phyloP scores from a whole-genome alignment of 1,140 invertebrate species.

The Drosophila elegans region DNA sequence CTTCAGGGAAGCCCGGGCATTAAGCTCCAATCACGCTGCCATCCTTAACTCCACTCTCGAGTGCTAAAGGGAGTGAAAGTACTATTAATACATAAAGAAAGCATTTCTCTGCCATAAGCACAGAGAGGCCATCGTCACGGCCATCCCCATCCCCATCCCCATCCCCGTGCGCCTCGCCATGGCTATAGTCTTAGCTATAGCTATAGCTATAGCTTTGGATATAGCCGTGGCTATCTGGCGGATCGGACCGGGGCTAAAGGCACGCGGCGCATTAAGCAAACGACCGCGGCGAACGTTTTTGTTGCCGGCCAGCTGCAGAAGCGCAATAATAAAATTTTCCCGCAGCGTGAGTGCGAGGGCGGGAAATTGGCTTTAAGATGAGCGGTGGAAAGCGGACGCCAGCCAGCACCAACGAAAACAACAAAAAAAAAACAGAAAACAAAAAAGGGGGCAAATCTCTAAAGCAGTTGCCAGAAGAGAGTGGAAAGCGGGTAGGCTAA shows the following conservation, averaged over 20 bases:
- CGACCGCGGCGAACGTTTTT: slow-evolving; percentile 65
- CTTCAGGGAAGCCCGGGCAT: slow-evolving; percentile 1
- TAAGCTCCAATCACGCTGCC: slow-evolving; percentile 26
- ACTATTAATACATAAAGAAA: slow-evolving; percentile 82
- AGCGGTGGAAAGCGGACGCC: slow-evolving; percentile 31
- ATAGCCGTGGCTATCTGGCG: slow-evolving; percentile 28
- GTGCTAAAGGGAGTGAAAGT: slow-evolving; percentile 75
- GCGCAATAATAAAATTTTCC: slow-evolving; percentile 77
- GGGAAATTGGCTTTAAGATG: slow-evolving; percentile 77
- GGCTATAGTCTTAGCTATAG: not conserved
- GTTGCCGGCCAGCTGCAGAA: slow-evolving; percentile 65
- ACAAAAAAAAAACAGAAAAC: not conserved
- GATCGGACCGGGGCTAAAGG: slow-evolving; percentile 38
- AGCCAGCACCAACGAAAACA: slow-evolving; percentile 2
- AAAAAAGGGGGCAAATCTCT: slow-evolving; percentile 8
- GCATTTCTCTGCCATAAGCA: slow-evolving; percentile 80
- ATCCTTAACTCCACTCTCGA: slow-evolving; percentile 49
- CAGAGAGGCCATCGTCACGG: slow-evolving; percentile 72
- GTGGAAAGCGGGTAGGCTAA: slow-evolving; percentile 45
- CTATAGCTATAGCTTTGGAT: slow-evolving; percentile 16
- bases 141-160: slow-evolving; percentile 39
- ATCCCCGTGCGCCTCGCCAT: not conserved
- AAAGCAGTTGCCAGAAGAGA: slow-evolving; percentile 15
- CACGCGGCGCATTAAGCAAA: slow-evolving; percentile 75
- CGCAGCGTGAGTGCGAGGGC: slow-evolving; percentile 21